Evolutionary conservation across 2,797 vertebrate species (phyloP).

Genomic region (Moxostoma hubbsi): DNA sequence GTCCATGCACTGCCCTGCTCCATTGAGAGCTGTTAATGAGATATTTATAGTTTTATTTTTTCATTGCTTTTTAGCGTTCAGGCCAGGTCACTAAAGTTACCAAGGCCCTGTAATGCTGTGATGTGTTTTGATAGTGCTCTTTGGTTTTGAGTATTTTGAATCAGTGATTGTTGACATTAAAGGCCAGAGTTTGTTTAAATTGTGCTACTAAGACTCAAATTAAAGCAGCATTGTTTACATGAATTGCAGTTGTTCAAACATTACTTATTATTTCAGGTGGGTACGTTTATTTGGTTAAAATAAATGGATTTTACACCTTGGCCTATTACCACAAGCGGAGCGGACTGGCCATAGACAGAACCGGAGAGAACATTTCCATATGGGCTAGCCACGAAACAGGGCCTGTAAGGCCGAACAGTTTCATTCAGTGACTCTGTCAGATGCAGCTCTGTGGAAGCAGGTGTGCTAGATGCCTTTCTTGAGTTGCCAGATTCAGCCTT

Average conservation of each 20-base stretch:
- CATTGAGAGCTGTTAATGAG: constrained; percentile 33
- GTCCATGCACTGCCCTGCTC: constrained; percentile 25
- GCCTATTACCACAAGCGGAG: too few relatives aligned
- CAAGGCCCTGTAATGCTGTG: constrained; percentile 3
- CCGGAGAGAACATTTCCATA: too few relatives aligned
- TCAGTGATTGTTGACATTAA: background rate
- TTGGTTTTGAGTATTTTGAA: background rate
- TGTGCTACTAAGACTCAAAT: background rate
- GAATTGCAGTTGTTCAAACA: background rate
- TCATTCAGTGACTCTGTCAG: background rate
- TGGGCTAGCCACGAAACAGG: background rate
- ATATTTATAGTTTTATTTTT: constrained; percentile 14
- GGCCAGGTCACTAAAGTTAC: background rate
- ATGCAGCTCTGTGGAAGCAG: background rate
- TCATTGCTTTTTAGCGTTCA: constrained; percentile 19
- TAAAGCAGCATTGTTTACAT: background rate
- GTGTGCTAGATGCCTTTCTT: background rate
- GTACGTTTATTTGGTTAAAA: too few relatives aligned
- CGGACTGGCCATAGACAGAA: too few relatives aligned
- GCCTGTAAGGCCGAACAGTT: background rate
- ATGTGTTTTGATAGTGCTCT: constrained; percentile 12
- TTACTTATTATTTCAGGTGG: background rate
- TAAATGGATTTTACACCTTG: too few relatives aligned
- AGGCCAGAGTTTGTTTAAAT: background rate
- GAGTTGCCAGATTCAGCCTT: background rate